Evolutionary conservation across 2,888 invertebrate genomes (phyloP).

Genomic region (Sesia apiformis): DNA sequence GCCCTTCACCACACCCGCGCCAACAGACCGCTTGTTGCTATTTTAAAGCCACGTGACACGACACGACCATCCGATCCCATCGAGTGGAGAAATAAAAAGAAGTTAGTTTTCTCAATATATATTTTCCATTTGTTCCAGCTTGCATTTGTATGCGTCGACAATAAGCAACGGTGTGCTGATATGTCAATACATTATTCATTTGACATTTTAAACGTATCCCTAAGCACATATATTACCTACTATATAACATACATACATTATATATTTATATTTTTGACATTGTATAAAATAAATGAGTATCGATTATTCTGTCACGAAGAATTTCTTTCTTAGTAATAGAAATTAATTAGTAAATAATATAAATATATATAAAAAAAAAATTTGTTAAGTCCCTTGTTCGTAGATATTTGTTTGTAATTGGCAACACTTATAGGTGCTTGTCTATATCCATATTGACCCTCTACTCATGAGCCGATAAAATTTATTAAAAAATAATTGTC

Average conservation of each 20-base stretch:
- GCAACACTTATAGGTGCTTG: too few relatives aligned
- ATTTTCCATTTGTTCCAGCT: slow-evolving; percentile 41
- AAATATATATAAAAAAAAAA: too few relatives aligned
- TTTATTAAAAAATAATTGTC: too few relatives aligned
- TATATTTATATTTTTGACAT: slow-evolving; percentile 27
- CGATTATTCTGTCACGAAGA: neutral
- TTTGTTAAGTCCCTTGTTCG: too few relatives aligned
- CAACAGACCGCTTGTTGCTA: too few relatives aligned
- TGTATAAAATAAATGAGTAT: slow-evolving; percentile 17
- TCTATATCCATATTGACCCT: too few relatives aligned
- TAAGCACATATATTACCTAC: neutral
- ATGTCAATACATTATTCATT: slow-evolving; percentile 7
- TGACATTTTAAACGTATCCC: slow-evolving; percentile 1
- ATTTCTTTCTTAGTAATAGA: neutral
- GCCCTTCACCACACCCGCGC: too few relatives aligned
- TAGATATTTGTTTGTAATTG: too few relatives aligned
- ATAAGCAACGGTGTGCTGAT: slow-evolving; percentile 40
- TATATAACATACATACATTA: neutral
- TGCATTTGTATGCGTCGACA: slow-evolving; percentile 61
- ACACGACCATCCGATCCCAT: too few relatives aligned
- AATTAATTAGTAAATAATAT: neutral
- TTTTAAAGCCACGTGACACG: too few relatives aligned
- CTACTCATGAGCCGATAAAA: too few relatives aligned
- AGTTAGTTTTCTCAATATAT: neutral
- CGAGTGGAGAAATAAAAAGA: neutral